A percentile compares a stretch with the other conserved stretches of the same genome.
These are phyloP conservation scores for Dolichopus griseipennis DNA, from an alignment of 2,888 invertebrate genomes.

Conservation along the genomic window DNA sequence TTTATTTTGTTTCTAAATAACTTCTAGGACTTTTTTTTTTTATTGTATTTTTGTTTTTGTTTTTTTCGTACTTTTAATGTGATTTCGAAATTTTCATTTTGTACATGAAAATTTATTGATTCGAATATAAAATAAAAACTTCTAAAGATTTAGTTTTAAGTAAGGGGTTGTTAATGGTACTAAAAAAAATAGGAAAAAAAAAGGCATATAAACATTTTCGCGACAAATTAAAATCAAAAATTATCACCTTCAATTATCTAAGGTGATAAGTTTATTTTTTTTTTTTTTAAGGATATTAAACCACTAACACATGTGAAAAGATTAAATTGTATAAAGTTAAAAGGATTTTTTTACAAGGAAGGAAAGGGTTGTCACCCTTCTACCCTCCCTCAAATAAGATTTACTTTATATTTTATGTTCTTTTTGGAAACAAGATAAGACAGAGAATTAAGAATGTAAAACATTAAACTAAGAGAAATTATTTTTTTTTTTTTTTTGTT, in stretches of 20 bases:
- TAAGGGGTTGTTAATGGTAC: no score
- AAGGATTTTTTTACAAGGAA: no score
- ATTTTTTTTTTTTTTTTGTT: no score
- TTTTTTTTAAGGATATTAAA: no score
- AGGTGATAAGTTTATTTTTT: no score
- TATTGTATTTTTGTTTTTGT: background rate
- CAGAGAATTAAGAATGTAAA: background rate
- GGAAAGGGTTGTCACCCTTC: no score
- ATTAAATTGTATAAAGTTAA: no score
- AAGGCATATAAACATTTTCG: background rate
- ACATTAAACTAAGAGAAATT: background rate
- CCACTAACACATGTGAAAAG: no score
- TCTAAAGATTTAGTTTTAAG: no score
- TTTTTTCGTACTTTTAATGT: no score
- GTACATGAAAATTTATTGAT: background rate
- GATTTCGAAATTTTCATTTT: background rate
- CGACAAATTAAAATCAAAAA: conserved; percentile 6
- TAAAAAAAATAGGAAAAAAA: background rate
- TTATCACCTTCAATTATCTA: background rate
- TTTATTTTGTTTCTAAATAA: background rate
- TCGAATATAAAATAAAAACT: background rate
- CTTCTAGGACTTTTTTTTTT: background rate
- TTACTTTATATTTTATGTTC: no score
- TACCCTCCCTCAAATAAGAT: no score
- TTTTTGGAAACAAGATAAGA: background rate